A percentile compares a stretch with the other conserved stretches of the same genome.
Evolutionary conservation across 2,113 vertebrate genomes (phyloP).

Genomic region (Ovis aries): ARS-UI_Ramb_v3.0 NC_056055.1:51376001-51376500

Average conservation of each 20-base stretch:
- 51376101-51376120: not conserved
- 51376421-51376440: not conserved
- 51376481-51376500: not conserved
- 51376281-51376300: not conserved
- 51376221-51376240: not conserved
- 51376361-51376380: not conserved
- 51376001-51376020: not conserved
- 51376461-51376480: not conserved
- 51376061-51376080: not conserved
- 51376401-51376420: not conserved
- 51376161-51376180: not conserved
- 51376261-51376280: slow-evolving; percentile 18
- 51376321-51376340: not conserved
- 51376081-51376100: not conserved
- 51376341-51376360: not conserved
- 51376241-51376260: not conserved
- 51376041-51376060: slow-evolving; percentile 7
- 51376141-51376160: not conserved
- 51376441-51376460: not conserved
- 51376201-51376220: not conserved
- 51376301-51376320: not conserved
- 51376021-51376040: not conserved
- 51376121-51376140: not conserved
- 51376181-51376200: not conserved
- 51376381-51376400: not conserved